Evolutionary conservation across 1,140 invertebrate species (phyloP).

Genomic region (Holcopasites calliopsidis): DNA sequence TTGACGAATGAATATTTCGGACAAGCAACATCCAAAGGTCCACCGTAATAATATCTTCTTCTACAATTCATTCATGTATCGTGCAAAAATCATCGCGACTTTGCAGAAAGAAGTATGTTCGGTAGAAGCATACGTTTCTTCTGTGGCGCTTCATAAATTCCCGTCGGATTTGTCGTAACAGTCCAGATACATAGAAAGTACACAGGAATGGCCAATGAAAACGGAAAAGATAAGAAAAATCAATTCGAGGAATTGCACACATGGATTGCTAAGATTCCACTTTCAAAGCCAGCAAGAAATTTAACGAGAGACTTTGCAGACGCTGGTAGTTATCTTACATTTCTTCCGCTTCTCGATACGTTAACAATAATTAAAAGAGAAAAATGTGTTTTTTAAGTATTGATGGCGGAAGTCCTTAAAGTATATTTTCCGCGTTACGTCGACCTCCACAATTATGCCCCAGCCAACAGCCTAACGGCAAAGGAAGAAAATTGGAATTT

Average conservation of each 20-base stretch:
- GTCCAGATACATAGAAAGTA: neutral
- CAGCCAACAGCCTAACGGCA: slow-evolving; percentile 81
- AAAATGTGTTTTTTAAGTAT: slow-evolving; percentile 74
- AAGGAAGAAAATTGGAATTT: slow-evolving; percentile 87
- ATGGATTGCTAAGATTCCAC: slow-evolving; percentile 82
- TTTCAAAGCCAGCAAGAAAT: slow-evolving; percentile 82
- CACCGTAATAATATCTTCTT: neutral
- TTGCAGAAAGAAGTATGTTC: slow-evolving; percentile 17
- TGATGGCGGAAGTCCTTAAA: slow-evolving; percentile 85
- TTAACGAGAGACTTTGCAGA: slow-evolving; percentile 85
- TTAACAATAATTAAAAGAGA: neutral
- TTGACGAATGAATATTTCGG: neutral
- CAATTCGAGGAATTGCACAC: slow-evolving; percentile 72
- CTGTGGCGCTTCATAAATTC: neutral
- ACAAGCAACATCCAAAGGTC: neutral
- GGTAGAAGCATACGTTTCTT: neutral
- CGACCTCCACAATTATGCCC: slow-evolving; percentile 85
- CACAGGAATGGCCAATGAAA: slow-evolving; percentile 35
- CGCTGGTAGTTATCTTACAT: slow-evolving; percentile 77
- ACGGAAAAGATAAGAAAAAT: slow-evolving; percentile 8
- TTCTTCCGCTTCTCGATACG: neutral
- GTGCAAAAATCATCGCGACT: neutral
- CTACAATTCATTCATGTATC: neutral
- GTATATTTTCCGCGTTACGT: slow-evolving; percentile 84
- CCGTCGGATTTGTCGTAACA: neutral